These are phyloP conservation scores for Nezara viridula DNA, from an alignment of 2,888 invertebrate genomes.

Conservation along the genomic window DNA sequence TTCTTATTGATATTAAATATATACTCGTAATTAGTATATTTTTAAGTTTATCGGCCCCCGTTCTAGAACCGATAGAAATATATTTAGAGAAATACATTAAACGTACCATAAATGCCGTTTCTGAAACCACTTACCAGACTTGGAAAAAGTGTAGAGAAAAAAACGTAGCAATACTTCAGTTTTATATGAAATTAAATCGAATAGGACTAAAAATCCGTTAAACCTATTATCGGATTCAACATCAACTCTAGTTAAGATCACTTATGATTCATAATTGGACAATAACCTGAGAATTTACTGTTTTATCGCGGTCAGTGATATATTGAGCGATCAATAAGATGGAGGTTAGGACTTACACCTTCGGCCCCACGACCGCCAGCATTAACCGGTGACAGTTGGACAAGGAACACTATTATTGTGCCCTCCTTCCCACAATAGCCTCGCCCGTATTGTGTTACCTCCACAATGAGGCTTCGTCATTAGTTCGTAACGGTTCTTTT, in stretches of 20 bases:
- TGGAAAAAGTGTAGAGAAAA: too few species aligned
- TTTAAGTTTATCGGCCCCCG: too few species aligned
- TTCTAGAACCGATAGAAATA: too few species aligned
- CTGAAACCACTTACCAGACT: too few species aligned
- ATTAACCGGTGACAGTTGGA: background rate
- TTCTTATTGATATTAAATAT: too few species aligned
- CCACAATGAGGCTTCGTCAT: background rate
- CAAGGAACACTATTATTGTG: slow-evolving; percentile 28
- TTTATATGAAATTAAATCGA: too few species aligned
- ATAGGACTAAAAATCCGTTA: too few species aligned
- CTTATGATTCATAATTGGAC: background rate
- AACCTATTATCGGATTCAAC: too few species aligned
- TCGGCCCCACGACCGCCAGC: background rate
- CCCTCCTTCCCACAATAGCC: background rate
- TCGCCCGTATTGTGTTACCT: background rate
- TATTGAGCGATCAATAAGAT: background rate
- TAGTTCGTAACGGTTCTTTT: background rate
- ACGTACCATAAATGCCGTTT: too few species aligned
- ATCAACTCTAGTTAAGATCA: background rate
- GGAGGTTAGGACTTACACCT: background rate
- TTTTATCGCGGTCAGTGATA: background rate
- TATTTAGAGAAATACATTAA: too few species aligned
- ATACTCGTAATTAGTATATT: too few species aligned
- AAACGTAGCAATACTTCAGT: too few species aligned
- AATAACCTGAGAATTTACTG: background rate